Percentiles rank a stretch among this genome's conserved stretches.
Evolutionary conservation across 1,140 invertebrate genomes (phyloP).

Genomic region (Acromyrmex echinatior): DNA sequence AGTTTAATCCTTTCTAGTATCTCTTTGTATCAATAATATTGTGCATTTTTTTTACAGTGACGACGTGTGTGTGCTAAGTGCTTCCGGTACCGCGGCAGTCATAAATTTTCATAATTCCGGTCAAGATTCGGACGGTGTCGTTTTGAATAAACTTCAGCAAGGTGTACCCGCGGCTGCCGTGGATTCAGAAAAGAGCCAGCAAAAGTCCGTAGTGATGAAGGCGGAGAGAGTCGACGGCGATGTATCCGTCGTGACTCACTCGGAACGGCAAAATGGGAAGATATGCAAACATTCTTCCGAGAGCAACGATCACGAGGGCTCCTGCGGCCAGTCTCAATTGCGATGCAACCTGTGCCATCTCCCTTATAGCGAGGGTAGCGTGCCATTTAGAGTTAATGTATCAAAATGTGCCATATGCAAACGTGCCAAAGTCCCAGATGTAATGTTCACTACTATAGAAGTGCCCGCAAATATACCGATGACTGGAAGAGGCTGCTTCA

Average conservation of each 20-base stretch:
- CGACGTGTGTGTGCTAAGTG: conserved; percentile 97
- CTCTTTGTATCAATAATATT: not conserved
- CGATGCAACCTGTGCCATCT: conserved; percentile 91
- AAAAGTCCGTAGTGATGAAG: conserved; percentile 69
- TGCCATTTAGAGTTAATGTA: conserved; percentile 91
- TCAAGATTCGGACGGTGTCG: conserved; percentile 78
- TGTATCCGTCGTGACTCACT: conserved; percentile 11
- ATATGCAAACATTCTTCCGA: conserved; percentile 80
- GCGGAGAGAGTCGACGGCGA: conserved; percentile 79
- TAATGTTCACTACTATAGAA: conserved; percentile 96
- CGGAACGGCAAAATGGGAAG: conserved; percentile 54
- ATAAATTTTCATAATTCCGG: conserved; percentile 88
- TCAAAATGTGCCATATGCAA: conserved; percentile 88
- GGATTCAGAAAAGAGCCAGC: conserved; percentile 78
- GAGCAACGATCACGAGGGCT: conserved; percentile 81
- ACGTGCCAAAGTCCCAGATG: conserved; percentile 94
- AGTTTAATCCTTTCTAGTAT: not conserved
- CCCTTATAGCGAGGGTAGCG: conserved; percentile 91
- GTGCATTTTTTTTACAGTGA: conserved; percentile 89
- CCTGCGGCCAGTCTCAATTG: conserved; percentile 64
- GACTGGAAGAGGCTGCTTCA: conserved; percentile 91
- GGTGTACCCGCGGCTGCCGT: conserved; percentile 73
- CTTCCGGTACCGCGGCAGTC: conserved; percentile 96
- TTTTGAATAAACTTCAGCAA: conserved; percentile 77
- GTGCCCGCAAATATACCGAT: conserved; percentile 91